Evolutionary conservation across 1,140 invertebrate species (phyloP), one percentile per base, ranked within the genome.

Genomic region (Drosophila setifemur): DNA sequence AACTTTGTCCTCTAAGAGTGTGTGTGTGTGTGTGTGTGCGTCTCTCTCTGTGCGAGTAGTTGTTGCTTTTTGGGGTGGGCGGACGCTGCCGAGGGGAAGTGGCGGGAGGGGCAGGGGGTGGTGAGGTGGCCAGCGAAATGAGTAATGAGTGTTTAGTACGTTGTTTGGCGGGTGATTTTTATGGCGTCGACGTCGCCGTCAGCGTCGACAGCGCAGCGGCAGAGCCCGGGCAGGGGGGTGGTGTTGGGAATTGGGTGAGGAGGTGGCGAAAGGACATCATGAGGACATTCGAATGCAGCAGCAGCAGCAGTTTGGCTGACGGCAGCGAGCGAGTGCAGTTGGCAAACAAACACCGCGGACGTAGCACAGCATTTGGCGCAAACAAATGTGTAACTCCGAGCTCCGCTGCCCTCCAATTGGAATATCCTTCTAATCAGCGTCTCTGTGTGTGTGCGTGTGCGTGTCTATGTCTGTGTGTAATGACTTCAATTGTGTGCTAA

Each of bases 401-500:
- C n/a, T n/a, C n/a, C n/a, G n/a, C n/a, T n/a, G n/a, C n/a, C n/a
- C 45, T 53, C 69, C 42, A 73, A 68, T 47, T 45, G 21, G 29
- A 25, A 66, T 49, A 55, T 25, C 39, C 18, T 37, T 37, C 28
- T 35, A 42, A 14, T 11, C 6, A 47, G 4, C 2, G 29, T 1
- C n/a, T 19, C 2, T 28, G n/a, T 23, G 26, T 50, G 35, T 57
- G 26, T 29, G 29, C 21, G 33, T 45, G 28, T 14, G 48, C 9
- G 21, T 42, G 12, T 4, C 26, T 52, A 33, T 52, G 18, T 58
- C 9, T 23, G 71, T 54, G 44, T 72, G 54, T 67, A 78, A 78
- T 78, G 60, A 74, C 73, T 78, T 78, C 61, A 78, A 81, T 81
- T 81, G 77, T 81, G 77, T 82, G 77, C 72, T 82, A 82, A 82